These are phyloP conservation scores for Gallinago nigripennis DNA, from an alignment of 2,797 vertebrate genomes.

Conservation along the genomic window DNA sequence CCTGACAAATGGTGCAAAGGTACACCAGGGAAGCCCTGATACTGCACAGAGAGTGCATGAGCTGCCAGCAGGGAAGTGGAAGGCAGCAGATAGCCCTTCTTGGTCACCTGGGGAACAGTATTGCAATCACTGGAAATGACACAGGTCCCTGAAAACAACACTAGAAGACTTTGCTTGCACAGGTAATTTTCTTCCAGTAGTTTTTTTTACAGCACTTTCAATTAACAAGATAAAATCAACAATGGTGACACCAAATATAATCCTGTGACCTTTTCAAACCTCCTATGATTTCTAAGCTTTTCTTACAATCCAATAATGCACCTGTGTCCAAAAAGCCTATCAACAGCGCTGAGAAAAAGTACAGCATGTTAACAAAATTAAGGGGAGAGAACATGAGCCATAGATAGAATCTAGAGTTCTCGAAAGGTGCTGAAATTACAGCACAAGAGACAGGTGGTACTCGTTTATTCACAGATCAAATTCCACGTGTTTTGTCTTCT, in stretches of 20 bases:
- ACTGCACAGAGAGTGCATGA: neutral
- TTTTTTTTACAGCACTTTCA: neutral
- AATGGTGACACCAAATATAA: neutral
- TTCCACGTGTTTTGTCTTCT: slow-evolving; percentile 37
- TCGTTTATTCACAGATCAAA: slow-evolving; percentile 32
- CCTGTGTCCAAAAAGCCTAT: rapidly evolving
- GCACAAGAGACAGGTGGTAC: slow-evolving; percentile 16
- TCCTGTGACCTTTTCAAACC: neutral
- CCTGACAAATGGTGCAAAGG: neutral
- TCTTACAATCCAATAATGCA: neutral
- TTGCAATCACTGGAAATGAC: neutral
- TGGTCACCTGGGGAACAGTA: neutral
- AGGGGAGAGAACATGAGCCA: neutral
- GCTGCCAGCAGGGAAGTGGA: neutral
- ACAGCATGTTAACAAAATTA: neutral
- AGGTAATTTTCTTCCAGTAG: neutral
- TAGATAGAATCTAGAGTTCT: slow-evolving; percentile 29
- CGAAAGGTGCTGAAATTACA: slow-evolving; percentile 54
- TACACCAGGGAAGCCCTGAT: rapidly evolving
- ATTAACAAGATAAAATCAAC: neutral
- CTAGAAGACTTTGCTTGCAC: neutral
- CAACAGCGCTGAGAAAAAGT: neutral
- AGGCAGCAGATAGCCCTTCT: neutral
- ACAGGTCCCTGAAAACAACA: neutral
- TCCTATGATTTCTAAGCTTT: neutral